Evolutionary conservation across 1,140 invertebrate species (phyloP).

Genomic region (Bombus confusus): DNA sequence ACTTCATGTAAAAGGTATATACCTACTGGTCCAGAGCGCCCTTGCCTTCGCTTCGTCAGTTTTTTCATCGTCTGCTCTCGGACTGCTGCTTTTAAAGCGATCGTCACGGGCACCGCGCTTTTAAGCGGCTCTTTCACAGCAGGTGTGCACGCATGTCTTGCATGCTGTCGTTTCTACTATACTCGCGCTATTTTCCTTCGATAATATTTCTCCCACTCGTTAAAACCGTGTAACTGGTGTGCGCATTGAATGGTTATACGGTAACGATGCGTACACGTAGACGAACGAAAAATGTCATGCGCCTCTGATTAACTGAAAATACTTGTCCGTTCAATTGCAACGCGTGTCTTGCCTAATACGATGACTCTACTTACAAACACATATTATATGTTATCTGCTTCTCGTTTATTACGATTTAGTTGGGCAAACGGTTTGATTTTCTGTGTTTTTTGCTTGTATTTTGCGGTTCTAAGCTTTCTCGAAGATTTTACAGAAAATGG

Average conservation of each 20-base stretch:
- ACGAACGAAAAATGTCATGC: not conserved
- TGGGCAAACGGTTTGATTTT: too few relatives aligned
- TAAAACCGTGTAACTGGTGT: not conserved
- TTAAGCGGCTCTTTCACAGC: constrained; percentile 67
- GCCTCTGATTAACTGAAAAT: not conserved
- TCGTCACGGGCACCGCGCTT: constrained; percentile 71
- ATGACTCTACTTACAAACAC: too few relatives aligned
- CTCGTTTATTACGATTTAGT: too few relatives aligned
- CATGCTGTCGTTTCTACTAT: not conserved
- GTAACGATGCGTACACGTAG: not conserved
- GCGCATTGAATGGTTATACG: not conserved
- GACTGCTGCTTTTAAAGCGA: constrained; percentile 71
- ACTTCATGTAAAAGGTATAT: constrained; percentile 70
- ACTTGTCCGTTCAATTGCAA: not conserved
- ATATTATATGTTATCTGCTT: too few relatives aligned
- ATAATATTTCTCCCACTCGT: not conserved
- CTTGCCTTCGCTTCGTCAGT: constrained; percentile 70
- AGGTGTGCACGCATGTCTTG: constrained; percentile 59
- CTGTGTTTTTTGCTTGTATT: too few relatives aligned
- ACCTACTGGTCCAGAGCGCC: constrained; percentile 73
- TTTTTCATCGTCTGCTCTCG: constrained; percentile 76
- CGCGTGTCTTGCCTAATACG: too few relatives aligned
- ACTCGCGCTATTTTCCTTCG: not conserved
- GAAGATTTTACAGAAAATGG: not conserved
- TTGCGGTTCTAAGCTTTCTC: not conserved